These are phyloP conservation scores for Daboia siamensis DNA, from an alignment of 2,113 vertebrate species.

Conservation along the genomic window DNA sequence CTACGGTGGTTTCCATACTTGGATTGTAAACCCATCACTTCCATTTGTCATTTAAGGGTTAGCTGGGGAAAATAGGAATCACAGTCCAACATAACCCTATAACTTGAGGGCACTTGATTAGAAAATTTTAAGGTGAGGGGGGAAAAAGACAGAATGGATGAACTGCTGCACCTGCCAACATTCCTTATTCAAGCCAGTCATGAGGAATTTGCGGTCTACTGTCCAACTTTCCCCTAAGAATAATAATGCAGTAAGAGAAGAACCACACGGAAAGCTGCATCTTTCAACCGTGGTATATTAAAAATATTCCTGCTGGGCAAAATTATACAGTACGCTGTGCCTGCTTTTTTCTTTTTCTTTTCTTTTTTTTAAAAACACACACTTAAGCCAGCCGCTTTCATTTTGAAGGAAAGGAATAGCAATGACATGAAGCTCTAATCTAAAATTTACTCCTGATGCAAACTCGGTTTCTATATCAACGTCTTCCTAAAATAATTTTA, in stretches of 20 bases:
- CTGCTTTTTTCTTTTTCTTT: not conserved
- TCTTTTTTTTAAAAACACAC: not conserved
- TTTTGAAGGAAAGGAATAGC: not conserved
- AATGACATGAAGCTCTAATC: not conserved
- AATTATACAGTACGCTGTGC: not conserved
- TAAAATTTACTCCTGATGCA: not conserved
- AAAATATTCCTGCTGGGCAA: not conserved
- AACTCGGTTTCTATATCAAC: not conserved
- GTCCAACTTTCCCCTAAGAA: not conserved
- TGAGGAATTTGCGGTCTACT: not conserved
- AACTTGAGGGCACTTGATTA: not conserved
- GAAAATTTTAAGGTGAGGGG: not conserved
- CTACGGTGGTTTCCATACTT: not conserved
- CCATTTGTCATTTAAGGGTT: not conserved
- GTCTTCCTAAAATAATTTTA: not conserved
- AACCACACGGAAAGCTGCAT: not conserved
- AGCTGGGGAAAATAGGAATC: not conserved
- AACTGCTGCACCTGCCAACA: not conserved
- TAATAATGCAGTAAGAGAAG: not conserved
- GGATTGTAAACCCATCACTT: not conserved
- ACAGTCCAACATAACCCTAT: not conserved
- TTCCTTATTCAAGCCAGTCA: not conserved
- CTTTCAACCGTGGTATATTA: not conserved
- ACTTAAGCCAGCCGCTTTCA: too few relatives aligned
- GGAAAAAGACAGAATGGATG: not conserved